Conservation (phyloP, 2,797 vertebrate genomes). For the Malacoctenus gilli region DNA sequence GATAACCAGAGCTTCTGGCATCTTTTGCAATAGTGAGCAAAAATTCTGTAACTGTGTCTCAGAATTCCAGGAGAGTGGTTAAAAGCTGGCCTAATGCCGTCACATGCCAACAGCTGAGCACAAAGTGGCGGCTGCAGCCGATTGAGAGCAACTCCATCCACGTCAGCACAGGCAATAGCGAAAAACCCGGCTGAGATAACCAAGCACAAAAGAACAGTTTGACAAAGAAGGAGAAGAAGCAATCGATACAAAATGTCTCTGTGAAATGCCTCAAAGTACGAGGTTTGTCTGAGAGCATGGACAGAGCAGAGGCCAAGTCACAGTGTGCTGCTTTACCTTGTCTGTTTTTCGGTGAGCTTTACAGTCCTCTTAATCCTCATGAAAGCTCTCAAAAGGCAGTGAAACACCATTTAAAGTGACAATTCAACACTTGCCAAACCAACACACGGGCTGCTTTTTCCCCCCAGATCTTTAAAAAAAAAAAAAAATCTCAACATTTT, state of each 20-base stretch:
- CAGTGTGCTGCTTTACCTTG: conserved; percentile 62
- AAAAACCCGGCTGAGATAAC: conserved; percentile 56
- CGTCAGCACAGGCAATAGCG: conserved; percentile 25
- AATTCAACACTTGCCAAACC: conserved; percentile 62
- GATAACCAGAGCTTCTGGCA: conserved; percentile 27
- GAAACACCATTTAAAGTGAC: conserved; percentile 70
- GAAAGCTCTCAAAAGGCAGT: conserved; percentile 64
- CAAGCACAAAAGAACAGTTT: conserved; percentile 69
- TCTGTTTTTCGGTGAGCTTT: conserved; percentile 59
- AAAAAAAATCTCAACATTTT: conserved; percentile 17
- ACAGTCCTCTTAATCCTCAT: conserved; percentile 64
- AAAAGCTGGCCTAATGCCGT: conserved; percentile 50
- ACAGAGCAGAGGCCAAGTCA: conserved; percentile 58
- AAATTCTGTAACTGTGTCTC: conserved; percentile 47
- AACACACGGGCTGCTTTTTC: conserved; percentile 34
- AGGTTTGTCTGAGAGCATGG: conserved; percentile 59
- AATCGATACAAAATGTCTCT: conserved; percentile 71
- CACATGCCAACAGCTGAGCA: conserved; percentile 63
- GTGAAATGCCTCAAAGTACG: conserved; percentile 63
- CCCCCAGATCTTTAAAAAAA: conserved; percentile 23
- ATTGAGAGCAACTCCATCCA: conserved; percentile 53
- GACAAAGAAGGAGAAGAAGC: conserved; percentile 65
- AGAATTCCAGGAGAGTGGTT: conserved; percentile 48
- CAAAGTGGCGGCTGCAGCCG: conserved; percentile 45
- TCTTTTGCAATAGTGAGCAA: conserved; percentile 37